These are phyloP conservation scores for Drosophila dives DNA, from an alignment of 2,888 invertebrate species.

Conservation along the genomic window DNA sequence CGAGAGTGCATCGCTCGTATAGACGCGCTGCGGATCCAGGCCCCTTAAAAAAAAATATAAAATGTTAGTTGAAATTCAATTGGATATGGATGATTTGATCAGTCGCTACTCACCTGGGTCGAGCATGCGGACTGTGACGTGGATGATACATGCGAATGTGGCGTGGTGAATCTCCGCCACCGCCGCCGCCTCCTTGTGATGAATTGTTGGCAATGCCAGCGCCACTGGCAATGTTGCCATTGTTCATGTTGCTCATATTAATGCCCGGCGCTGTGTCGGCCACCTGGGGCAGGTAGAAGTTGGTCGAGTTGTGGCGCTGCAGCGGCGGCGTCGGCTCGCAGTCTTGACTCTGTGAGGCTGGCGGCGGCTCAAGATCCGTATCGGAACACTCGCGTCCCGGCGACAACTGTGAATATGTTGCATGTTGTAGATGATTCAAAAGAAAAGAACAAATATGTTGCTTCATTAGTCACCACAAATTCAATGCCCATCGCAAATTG, in stretches of 20 bases:
- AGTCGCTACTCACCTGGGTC: slow-evolving; percentile 87
- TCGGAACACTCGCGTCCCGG: slow-evolving; percentile 93
- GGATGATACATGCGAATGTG: slow-evolving; percentile 85
- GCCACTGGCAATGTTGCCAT: slow-evolving; percentile 75
- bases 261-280: slow-evolving; percentile 73
- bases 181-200: slow-evolving; percentile 78
- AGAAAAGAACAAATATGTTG: background rate
- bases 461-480: slow-evolving; percentile 11
- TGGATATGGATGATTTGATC: background rate
- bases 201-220: slow-evolving; percentile 40
- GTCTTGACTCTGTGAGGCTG: slow-evolving; percentile 95
- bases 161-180: slow-evolving; percentile 86
- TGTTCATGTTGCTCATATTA: slow-evolving; percentile 46
- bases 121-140: slow-evolving; percentile 92
- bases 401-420: slow-evolving; percentile 88
- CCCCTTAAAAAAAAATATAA: slow-evolving; percentile 85
- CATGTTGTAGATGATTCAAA: background rate
- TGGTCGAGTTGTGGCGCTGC: slow-evolving; percentile 94
- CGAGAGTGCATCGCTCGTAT: slow-evolving; percentile 87
- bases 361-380: slow-evolving; percentile 95
- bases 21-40: slow-evolving; percentile 88
- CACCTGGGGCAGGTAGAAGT: slow-evolving; percentile 93
- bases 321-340: slow-evolving; percentile 96
- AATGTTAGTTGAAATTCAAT: background rate
- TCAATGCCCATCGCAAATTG: background rate